Conservation (phyloP, 2,113 vertebrate genomes). For the Colistium nudipinnis region DNA sequence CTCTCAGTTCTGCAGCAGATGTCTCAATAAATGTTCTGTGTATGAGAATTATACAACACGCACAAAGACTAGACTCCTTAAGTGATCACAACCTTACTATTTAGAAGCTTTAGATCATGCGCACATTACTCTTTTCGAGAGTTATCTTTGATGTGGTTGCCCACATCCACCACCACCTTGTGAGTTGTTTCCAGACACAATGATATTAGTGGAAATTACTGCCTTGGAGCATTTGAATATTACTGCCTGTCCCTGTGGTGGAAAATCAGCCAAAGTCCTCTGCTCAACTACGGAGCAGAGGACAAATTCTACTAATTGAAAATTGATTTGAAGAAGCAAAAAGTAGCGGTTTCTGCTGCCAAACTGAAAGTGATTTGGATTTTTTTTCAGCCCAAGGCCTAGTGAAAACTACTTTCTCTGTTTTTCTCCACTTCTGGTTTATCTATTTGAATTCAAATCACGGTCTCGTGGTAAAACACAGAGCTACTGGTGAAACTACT, state of each 20-base stretch:
- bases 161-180: conserved; percentile 32
- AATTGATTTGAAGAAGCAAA: conserved; percentile 27
- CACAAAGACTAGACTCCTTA: not conserved
- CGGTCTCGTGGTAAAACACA: not conserved
- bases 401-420: not conserved
- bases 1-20: not conserved
- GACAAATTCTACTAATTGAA: conserved; percentile 39
- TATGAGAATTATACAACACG: not conserved
- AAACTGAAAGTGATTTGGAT: not conserved
- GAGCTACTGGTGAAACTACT: not conserved
- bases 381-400: not conserved
- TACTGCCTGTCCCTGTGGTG: conserved; percentile 34
- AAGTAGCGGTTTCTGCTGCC: not conserved
- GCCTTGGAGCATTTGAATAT: conserved; percentile 34
- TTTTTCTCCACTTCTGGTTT: not conserved
- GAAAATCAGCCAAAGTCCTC: conserved; percentile 27
- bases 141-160: conserved; percentile 12
- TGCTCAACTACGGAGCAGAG: not conserved
- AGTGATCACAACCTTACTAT: not conserved
- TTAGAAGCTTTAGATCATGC: not conserved
- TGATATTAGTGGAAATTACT: conserved; percentile 47
- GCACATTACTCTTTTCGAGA: not conserved
- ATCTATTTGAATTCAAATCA: not conserved
- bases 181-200: conserved; percentile 22
- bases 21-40: not conserved